Percentiles rank a stretch among this genome's conserved stretches.
These are phyloP conservation scores for Drosophila sp. DNA, from an alignment of 1,140 invertebrate species.

Conservation along the genomic window DNA sequence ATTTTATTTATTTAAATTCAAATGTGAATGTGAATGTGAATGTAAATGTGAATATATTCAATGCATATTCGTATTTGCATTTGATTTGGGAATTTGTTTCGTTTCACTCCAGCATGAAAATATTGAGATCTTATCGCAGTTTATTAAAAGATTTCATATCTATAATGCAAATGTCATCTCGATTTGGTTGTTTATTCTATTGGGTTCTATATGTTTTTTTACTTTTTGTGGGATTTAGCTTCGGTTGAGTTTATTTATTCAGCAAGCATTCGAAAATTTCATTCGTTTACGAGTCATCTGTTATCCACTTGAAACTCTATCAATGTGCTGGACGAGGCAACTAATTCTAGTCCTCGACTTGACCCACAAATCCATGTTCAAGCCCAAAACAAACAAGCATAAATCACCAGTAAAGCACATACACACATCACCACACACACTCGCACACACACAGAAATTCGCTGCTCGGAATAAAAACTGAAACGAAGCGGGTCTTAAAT, in stretches of 20 bases:
- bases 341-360: slow-evolving; percentile 69
- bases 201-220: slow-evolving; percentile 22
- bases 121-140: slow-evolving; percentile 66
- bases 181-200: slow-evolving; percentile 50
- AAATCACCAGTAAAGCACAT: slow-evolving; percentile 64
- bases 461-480: slow-evolving; percentile 41
- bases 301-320: slow-evolving; percentile 54
- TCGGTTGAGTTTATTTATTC: slow-evolving; percentile 62
- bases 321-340: slow-evolving; percentile 41
- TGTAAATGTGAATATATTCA: slow-evolving; percentile 32
- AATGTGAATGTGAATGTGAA: slow-evolving; percentile 47
- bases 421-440: slow-evolving; percentile 37
- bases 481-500: slow-evolving; percentile 66
- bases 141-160: slow-evolving; percentile 54
- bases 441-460: slow-evolving; percentile 27
- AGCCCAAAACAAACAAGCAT: slow-evolving; percentile 77
- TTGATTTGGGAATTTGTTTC: slow-evolving; percentile 70
- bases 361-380: slow-evolving; percentile 67
- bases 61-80: slow-evolving; percentile 68
- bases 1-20: slow-evolving; percentile 75
- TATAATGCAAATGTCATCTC: slow-evolving; percentile 51
- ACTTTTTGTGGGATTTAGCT: slow-evolving; percentile 17
- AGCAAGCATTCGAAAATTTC: slow-evolving; percentile 55
- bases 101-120: slow-evolving; percentile 20
- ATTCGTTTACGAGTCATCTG: slow-evolving; percentile 25